Percentiles rank a stretch among this genome's conserved stretches.
Conservation (phyloP, 2,113 vertebrate species). For the Onychostruthus taczanowskii region DNA sequence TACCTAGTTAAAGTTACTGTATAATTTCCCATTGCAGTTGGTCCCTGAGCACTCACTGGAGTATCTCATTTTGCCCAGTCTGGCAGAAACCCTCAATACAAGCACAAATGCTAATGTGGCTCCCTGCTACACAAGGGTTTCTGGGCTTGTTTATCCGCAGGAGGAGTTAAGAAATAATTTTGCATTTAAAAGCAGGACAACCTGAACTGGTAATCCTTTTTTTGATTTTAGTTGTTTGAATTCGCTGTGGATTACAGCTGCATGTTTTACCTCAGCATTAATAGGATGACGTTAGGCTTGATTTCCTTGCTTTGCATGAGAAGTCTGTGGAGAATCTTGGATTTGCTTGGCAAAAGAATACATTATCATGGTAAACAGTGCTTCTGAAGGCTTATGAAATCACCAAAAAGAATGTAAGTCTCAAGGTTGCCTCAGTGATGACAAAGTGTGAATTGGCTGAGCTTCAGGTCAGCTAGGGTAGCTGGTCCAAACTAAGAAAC, state of each 20-base stretch:
- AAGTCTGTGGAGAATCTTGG: not conserved
- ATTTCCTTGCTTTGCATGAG: not conserved
- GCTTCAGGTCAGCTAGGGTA: not conserved
- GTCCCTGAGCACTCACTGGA: not conserved
- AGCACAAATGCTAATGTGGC: not conserved
- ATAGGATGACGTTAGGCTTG: not conserved
- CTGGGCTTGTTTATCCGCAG: not conserved
- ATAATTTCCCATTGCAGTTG: not conserved
- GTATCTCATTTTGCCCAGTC: not conserved
- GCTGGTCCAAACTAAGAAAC: not conserved
- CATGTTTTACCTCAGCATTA: not conserved
- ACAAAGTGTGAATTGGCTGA: not conserved
- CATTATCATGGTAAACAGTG: not conserved
- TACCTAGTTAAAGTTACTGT: not conserved
- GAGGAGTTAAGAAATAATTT: not conserved
- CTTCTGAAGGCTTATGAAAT: not conserved
- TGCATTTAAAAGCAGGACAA: not conserved
- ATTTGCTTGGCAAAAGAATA: not conserved
- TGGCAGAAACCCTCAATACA: not conserved
- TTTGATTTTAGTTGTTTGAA: constrained; percentile 1
- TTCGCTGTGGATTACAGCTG: not conserved
- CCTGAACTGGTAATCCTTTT: not conserved
- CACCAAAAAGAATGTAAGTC: not conserved
- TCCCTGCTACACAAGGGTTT: not conserved
- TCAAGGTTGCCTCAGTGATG: not conserved